These are phyloP conservation scores for Apamea epomidion DNA, from an alignment of 2,888 invertebrate genomes.

Conservation along the genomic window DNA sequence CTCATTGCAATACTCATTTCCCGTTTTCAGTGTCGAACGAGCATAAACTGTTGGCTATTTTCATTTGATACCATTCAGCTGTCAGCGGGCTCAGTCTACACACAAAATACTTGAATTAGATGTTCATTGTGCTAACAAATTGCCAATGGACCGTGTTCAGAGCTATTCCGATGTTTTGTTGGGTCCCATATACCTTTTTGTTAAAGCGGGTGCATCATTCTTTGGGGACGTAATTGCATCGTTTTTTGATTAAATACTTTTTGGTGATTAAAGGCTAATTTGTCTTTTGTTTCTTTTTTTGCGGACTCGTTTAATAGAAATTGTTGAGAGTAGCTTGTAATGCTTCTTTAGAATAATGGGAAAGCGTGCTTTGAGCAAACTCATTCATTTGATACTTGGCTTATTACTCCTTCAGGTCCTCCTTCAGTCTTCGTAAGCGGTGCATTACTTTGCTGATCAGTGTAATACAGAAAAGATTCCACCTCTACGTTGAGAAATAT, in stretches of 20 bases:
- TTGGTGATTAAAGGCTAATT: neutral
- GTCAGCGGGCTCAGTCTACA: constrained; percentile 50
- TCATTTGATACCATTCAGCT: constrained; percentile 68
- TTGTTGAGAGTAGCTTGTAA: neutral
- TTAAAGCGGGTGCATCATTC: constrained; percentile 34
- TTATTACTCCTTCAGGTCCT: neutral
- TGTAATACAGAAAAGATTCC: neutral
- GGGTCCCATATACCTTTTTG: constrained; percentile 34
- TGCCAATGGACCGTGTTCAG: constrained; percentile 64
- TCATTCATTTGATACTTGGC: neutral
- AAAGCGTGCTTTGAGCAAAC: neutral
- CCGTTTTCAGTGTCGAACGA: constrained; percentile 59
- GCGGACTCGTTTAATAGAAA: neutral
- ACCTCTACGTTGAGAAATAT: constrained; percentile 8
- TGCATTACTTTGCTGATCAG: constrained; percentile 19
- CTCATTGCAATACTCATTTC: constrained; percentile 64
- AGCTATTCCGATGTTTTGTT: constrained; percentile 54
- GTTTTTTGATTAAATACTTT: constrained; percentile 26
- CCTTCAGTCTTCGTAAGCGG: neutral
- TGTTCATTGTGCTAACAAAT: constrained; percentile 72
- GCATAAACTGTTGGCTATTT: constrained; percentile 63
- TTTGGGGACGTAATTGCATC: constrained; percentile 27
- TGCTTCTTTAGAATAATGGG: neutral
- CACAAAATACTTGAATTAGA: constrained; percentile 70
- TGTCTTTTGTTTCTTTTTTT: constrained; percentile 14